Percentiles rank a stretch among this genome's conserved stretches.
Conservation (phyloP, 2,113 vertebrate genomes). For the Rhadina sibilatrix region DNA sequence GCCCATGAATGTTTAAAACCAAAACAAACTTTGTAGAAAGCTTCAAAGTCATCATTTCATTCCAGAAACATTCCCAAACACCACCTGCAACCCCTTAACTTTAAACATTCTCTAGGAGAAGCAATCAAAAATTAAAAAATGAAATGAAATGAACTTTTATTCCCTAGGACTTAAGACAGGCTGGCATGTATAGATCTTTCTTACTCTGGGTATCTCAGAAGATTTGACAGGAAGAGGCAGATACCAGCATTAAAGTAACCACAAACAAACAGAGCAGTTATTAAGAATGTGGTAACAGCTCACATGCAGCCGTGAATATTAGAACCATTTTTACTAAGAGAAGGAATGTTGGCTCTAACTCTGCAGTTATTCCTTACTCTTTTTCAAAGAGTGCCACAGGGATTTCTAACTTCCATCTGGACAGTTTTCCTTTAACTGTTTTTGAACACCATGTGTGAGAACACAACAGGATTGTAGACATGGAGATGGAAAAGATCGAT, state of each 20-base stretch:
- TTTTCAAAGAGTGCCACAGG: constrained; percentile 44
- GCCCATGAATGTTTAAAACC: not conserved
- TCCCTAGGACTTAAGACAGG: not conserved
- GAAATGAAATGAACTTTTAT: not conserved
- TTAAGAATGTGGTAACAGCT: constrained; percentile 34
- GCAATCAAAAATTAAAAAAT: not conserved
- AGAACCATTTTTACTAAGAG: constrained; percentile 43
- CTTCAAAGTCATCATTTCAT: constrained; percentile 7
- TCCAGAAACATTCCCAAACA: not conserved
- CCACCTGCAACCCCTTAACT: constrained; percentile 22
- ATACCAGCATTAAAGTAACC: not conserved
- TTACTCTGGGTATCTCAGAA: not conserved
- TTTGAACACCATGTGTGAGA: constrained; percentile 54
- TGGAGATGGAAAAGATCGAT: constrained; percentile 52
- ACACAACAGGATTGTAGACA: constrained; percentile 34
- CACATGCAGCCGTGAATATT: not conserved
- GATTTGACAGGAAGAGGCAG: not conserved
- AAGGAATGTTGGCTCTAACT: constrained; percentile 54
- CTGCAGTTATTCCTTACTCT: constrained; percentile 16
- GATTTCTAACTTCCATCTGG: constrained; percentile 66
- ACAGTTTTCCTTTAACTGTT: constrained; percentile 52
- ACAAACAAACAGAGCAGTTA: constrained; percentile 27
- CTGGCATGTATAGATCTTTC: not conserved
- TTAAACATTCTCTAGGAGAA: not conserved
- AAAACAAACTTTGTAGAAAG: not conserved